A percentile compares a stretch with the other conserved stretches of the same genome.
Evolutionary conservation across 2,797 vertebrate species (phyloP).

Genomic region (Meriones psammophilus): DNA sequence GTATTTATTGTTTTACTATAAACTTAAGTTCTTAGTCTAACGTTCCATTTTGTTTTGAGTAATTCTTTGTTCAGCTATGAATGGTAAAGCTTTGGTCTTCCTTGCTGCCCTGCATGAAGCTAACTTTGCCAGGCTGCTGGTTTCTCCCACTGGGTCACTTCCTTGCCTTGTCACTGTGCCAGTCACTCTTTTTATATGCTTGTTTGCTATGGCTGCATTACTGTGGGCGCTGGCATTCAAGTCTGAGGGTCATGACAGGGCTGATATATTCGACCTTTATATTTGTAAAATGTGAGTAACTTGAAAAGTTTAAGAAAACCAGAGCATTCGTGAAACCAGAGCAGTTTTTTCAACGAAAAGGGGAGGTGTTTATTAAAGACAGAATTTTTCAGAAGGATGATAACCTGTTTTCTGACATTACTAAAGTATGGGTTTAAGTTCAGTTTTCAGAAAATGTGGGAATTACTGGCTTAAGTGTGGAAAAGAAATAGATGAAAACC

Average conservation of each 20-base stretch:
- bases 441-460: slow-evolving; percentile 50
- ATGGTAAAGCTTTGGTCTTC: slow-evolving; percentile 85
- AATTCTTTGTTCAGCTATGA: slow-evolving; percentile 80
- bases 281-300: slow-evolving; percentile 70
- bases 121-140: slow-evolving; percentile 87
- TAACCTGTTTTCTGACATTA: slow-evolving; percentile 52
- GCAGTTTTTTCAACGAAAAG: background rate
- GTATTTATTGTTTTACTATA: slow-evolving; percentile 52
- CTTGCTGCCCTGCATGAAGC: slow-evolving; percentile 89
- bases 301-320: slow-evolving; percentile 85
- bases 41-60: slow-evolving; percentile 83
- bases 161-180: slow-evolving; percentile 85
- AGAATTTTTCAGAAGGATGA: slow-evolving; percentile 34
- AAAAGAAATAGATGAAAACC: slow-evolving; percentile 32
- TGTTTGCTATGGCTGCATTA: slow-evolving; percentile 88
- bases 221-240: slow-evolving; percentile 86
- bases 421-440: slow-evolving; percentile 20
- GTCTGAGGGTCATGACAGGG: slow-evolving; percentile 72
- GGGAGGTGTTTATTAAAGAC: slow-evolving; percentile 24
- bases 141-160: slow-evolving; percentile 82
- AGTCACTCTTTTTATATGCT: slow-evolving; percentile 86
- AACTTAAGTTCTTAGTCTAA: slow-evolving; percentile 65
- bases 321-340: slow-evolving; percentile 71
- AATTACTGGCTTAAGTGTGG: slow-evolving; percentile 53
- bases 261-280: slow-evolving; percentile 56